Evolutionary conservation across 2,888 invertebrate genomes (phyloP).

Genomic region (Amphipoea oculea): DNA sequence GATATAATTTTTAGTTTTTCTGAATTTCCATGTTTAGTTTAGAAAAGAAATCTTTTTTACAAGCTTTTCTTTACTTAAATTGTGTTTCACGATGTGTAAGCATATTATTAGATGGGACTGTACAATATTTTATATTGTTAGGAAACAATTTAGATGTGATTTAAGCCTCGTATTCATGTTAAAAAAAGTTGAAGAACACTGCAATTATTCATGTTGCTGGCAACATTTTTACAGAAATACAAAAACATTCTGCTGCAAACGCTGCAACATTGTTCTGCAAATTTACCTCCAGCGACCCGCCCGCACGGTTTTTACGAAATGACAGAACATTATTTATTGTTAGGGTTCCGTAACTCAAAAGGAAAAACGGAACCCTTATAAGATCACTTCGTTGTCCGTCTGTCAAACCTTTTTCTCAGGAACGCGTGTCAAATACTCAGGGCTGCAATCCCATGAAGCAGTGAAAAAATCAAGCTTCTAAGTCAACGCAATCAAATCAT

Average conservation of each 20-base stretch:
- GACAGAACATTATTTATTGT: too few species aligned
- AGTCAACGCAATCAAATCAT: too few species aligned
- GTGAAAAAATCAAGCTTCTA: too few species aligned
- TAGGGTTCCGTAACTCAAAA: too few species aligned
- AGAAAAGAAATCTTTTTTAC: neutral
- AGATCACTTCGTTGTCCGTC: too few species aligned
- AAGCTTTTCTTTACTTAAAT: neutral
- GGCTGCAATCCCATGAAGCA: too few species aligned
- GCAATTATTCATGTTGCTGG: neutral
- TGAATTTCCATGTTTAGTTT: neutral
- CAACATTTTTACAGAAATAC: neutral
- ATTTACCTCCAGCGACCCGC: neutral
- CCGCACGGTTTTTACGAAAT: too few species aligned
- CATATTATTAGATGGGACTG: constrained; percentile 18
- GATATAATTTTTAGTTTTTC: neutral
- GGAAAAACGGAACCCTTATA: too few species aligned
- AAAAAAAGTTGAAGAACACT: neutral
- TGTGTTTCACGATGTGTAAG: neutral
- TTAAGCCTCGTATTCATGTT: constrained; percentile 6
- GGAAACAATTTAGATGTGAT: constrained; percentile 33
- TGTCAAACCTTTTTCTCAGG: too few species aligned
- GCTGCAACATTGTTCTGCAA: neutral
- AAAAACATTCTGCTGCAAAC: neutral
- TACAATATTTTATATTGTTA: constrained; percentile 34
- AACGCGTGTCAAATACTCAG: too few species aligned